Conservation (phyloP, 2,888 invertebrate genomes). For the Graphium colonna region DNA sequence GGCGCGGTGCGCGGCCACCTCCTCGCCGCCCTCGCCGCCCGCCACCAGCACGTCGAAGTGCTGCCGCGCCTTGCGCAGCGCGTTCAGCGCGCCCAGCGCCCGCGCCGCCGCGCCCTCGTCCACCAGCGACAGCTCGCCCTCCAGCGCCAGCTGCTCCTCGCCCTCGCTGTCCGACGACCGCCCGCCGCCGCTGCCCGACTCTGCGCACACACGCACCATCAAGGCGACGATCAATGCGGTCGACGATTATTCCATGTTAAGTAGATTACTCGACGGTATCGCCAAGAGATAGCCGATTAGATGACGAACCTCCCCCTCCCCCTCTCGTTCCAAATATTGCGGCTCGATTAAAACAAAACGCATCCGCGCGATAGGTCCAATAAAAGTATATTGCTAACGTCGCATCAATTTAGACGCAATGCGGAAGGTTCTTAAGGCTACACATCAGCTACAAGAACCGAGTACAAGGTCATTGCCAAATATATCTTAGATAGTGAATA, state of each 20-base stretch:
- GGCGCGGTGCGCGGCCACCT: conserved; percentile 85
- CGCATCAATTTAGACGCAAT: no score
- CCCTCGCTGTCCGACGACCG: conserved; percentile 48
- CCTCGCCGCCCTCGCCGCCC: conserved; percentile 84
- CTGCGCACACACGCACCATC: not conserved
- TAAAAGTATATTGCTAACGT: no score
- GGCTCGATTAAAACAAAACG: not conserved
- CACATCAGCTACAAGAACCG: no score
- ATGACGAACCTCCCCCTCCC: not conserved
- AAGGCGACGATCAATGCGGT: not conserved
- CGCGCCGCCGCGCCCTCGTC: conserved; percentile 81
- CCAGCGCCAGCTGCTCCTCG: conserved; percentile 46
- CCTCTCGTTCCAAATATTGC: not conserved
- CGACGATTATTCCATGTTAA: not conserved
- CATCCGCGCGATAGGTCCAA: not conserved
- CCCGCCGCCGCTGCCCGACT: conserved; percentile 22
- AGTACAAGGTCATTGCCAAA: no score
- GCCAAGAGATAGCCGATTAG: not conserved
- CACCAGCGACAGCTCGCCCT: conserved; percentile 70
- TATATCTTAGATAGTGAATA: no score
- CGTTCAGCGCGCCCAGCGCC: conserved; percentile 85
- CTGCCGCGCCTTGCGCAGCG: conserved; percentile 89
- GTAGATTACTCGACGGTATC: not conserved
- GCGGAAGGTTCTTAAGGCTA: no score
- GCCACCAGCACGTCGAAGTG: conserved; percentile 93